Evolutionary conservation across 1,140 invertebrate genomes (phyloP).

Genomic region (Zaprionus taronus): DNA sequence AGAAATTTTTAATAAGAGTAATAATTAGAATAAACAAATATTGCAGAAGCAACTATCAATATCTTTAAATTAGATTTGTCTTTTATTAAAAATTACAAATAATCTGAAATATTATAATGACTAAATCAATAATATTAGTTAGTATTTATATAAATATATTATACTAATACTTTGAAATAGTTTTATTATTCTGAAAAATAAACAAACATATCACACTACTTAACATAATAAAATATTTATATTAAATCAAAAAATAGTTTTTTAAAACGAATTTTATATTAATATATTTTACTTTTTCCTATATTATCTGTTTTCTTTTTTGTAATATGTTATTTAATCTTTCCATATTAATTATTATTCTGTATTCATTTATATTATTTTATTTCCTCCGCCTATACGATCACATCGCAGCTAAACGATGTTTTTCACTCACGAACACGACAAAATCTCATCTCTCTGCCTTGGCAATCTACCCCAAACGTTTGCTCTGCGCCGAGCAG

Average conservation of each 20-base stretch:
- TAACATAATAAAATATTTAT: too few relatives aligned
- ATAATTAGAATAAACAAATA: constrained; percentile 1
- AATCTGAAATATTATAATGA: neutral
- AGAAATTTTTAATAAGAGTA: neutral
- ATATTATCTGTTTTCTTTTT: neutral
- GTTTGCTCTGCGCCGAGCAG: constrained; percentile 11
- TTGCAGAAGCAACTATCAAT: neutral
- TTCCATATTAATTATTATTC: neutral
- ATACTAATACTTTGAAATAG: neutral
- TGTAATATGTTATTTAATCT: neutral
- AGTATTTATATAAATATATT: neutral
- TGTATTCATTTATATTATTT: neutral
- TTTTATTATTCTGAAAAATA: neutral
- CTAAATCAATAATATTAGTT: neutral
- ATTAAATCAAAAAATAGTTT: neutral
- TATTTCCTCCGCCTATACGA: neutral
- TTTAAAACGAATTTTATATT: neutral
- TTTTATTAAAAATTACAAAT: neutral
- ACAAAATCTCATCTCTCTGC: constrained; percentile 22
- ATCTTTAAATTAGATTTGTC: neutral
- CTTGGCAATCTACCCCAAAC: constrained; percentile 25
- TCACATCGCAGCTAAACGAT: neutral
- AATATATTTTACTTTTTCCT: neutral
- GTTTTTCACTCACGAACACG: constrained; percentile 26
- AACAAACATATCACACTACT: too few relatives aligned